These are phyloP conservation scores for Rhinoptilus africanus DNA, from an alignment of 2,113 vertebrate species.

Conservation along the genomic window DNA sequence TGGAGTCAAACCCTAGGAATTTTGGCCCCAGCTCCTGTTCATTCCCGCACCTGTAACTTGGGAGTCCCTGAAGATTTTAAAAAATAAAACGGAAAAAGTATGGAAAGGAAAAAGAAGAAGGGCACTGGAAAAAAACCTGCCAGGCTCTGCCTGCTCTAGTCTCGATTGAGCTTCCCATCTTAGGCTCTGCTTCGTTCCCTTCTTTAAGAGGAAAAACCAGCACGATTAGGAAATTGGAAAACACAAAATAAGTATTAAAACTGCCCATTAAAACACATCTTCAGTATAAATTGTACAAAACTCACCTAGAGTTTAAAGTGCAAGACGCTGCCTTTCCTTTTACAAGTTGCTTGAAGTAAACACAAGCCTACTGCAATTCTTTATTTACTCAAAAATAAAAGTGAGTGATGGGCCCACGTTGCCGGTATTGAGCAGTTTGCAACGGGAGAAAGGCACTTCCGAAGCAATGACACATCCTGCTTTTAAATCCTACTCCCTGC, in stretches of 20 bases:
- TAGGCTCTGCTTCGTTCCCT: not conserved
- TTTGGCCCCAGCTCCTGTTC: not conserved
- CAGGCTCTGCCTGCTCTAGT: not conserved
- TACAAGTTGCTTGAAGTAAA: not conserved
- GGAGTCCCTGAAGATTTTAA: not conserved
- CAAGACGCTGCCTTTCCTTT: not conserved
- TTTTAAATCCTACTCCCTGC: not conserved
- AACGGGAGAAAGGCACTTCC: not conserved
- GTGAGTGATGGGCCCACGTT: fast-evolving
- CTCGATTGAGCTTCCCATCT: not conserved
- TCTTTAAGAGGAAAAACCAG: not conserved
- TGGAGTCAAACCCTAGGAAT: not conserved
- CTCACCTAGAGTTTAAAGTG: not conserved
- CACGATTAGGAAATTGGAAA: not conserved
- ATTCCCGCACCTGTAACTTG: not conserved
- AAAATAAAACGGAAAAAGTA: not conserved
- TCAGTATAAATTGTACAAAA: not conserved
- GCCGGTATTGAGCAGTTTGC: no score
- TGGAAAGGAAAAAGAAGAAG: not conserved
- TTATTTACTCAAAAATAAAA: not conserved
- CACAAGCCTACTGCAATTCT: not conserved
- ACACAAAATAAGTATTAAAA: not conserved
- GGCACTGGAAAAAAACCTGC: not conserved
- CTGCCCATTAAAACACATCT: not conserved
- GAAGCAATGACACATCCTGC: not conserved